Percentiles rank a stretch among this genome's conserved stretches.
These are phyloP conservation scores for Lordiphosa clarofinis DNA, from an alignment of 1,140 invertebrate genomes.

Conservation along the genomic window DNA sequence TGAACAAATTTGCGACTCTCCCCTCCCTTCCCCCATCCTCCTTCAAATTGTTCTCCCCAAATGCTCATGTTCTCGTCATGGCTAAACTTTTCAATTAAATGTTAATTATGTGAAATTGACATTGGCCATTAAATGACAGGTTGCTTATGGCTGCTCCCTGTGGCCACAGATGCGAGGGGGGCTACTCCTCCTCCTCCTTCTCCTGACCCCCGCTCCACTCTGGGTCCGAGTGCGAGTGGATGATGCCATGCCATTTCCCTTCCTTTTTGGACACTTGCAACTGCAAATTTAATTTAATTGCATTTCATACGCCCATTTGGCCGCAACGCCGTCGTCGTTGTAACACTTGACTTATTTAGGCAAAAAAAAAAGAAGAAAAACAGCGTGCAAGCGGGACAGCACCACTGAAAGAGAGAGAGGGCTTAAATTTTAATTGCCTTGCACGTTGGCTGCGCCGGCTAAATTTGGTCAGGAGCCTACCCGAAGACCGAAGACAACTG, in stretches of 20 bases:
- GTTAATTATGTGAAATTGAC: slow-evolving; percentile 73
- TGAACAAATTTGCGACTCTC: no score
- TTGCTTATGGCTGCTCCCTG: slow-evolving; percentile 7
- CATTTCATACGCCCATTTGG: slow-evolving; percentile 76
- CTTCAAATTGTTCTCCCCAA: slow-evolving; percentile 8
- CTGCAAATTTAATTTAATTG: slow-evolving; percentile 77
- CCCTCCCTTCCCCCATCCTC: no score
- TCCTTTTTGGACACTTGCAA: slow-evolving; percentile 38
- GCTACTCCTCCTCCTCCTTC: neutral
- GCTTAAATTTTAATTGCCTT: slow-evolving; percentile 68
- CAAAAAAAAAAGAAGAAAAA: slow-evolving; percentile 15
- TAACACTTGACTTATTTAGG: slow-evolving; percentile 71
- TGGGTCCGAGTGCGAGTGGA: no score
- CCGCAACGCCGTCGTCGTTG: slow-evolving; percentile 45
- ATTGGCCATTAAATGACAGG: slow-evolving; percentile 65
- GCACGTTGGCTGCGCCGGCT: slow-evolving; percentile 30
- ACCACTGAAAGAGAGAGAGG: neutral
- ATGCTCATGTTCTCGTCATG: neutral
- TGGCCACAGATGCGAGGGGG: neutral
- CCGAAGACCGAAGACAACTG: neutral
- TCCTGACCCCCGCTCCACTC: neutral
- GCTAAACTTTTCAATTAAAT: slow-evolving; percentile 61
- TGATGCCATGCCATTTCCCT: slow-evolving; percentile 5
- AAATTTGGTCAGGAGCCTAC: slow-evolving; percentile 46
- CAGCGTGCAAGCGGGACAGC: neutral